These are phyloP conservation scores for Drosophila emarginata DNA, from an alignment of 2,888 invertebrate genomes.

Conservation along the genomic window DNA sequence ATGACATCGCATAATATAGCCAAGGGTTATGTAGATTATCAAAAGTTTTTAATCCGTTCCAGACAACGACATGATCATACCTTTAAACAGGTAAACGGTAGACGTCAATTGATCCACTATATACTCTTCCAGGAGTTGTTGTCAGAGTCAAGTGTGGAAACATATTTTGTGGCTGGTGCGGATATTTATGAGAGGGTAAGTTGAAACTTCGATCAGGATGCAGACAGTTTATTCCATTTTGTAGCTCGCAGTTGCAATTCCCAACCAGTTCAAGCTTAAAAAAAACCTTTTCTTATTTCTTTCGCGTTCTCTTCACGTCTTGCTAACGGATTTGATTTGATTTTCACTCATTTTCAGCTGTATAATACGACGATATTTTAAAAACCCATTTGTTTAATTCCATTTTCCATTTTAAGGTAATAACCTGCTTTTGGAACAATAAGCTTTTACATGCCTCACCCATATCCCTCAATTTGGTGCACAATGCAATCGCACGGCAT, in stretches of 20 bases:
- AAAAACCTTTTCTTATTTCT: too few relatives aligned
- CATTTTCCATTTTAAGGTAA: background rate
- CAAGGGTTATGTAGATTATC: background rate
- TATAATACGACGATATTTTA: too few relatives aligned
- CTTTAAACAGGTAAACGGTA: background rate
- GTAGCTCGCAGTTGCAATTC: too few relatives aligned
- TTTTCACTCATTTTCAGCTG: too few relatives aligned
- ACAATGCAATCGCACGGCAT: background rate
- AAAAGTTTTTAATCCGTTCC: background rate
- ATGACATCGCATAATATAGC: background rate
- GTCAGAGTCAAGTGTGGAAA: background rate
- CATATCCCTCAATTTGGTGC: background rate
- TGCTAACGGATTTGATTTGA: too few relatives aligned
- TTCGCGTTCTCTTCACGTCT: too few relatives aligned
- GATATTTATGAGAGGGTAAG: background rate
- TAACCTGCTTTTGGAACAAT: background rate
- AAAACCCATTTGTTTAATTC: too few relatives aligned
- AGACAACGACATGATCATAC: background rate
- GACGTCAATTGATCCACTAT: background rate
- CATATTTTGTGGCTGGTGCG: background rate
- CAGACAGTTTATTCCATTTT: too few relatives aligned
- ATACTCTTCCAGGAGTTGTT: background rate
- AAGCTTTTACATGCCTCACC: background rate
- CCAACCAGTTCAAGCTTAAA: too few relatives aligned
- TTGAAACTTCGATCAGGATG: background rate